A percentile compares a stretch with the other conserved stretches of the same genome.
These are phyloP conservation scores for Leucosticte australis DNA, from an alignment of 2,113 vertebrate species.

Conservation along the genomic window DNA sequence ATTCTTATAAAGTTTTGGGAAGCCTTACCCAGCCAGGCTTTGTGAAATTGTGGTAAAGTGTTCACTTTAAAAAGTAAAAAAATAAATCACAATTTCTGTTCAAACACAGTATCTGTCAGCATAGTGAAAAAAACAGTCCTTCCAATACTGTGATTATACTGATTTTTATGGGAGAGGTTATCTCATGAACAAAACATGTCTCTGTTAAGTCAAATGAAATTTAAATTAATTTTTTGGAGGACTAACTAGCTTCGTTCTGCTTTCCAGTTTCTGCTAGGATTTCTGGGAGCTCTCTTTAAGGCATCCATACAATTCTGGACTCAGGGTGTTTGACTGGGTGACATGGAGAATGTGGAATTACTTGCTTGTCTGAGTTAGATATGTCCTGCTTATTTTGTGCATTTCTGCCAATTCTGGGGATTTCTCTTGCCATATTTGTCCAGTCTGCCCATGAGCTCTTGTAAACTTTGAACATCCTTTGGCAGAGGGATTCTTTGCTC, in stretches of 20 bases:
- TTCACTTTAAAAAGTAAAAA: neutral
- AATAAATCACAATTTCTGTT: neutral
- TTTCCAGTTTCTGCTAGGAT: neutral
- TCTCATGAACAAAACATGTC: neutral
- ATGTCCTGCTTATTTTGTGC: neutral
- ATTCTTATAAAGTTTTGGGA: neutral
- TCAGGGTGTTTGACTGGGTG: neutral
- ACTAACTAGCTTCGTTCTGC: neutral
- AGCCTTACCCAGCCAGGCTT: neutral
- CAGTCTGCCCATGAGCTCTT: neutral
- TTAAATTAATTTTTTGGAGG: neutral
- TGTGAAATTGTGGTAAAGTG: neutral
- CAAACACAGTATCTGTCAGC: neutral
- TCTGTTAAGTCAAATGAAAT: neutral
- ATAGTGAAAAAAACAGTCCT: neutral
- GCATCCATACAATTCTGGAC: neutral
- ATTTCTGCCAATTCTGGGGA: neutral
- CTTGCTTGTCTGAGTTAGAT: neutral
- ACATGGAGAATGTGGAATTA: neutral
- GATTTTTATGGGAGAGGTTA: neutral
- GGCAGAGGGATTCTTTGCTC: neutral
- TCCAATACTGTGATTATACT: neutral
- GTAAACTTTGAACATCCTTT: neutral
- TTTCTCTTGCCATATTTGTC: neutral
- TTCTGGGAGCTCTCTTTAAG: neutral